Evolutionary conservation across 2,888 invertebrate genomes (phyloP).

Genomic region (Clusia tigrina): DNA sequence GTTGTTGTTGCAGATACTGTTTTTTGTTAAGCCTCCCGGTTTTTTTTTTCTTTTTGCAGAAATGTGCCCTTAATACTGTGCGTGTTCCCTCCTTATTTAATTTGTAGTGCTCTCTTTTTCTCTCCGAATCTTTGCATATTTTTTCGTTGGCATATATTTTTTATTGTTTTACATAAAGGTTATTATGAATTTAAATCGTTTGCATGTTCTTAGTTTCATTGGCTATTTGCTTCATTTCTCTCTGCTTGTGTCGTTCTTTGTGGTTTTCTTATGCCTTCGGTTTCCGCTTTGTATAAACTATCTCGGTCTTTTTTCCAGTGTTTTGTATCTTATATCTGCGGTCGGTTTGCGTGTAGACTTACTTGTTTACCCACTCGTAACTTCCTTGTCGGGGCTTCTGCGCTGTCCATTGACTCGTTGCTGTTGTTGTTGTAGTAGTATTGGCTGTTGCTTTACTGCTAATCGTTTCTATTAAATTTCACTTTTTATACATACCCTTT

Average conservation of each 20-base stretch:
- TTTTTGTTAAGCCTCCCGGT: no score
- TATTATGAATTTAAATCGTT: slow-evolving; percentile 34
- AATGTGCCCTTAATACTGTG: no score
- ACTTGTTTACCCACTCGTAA: neutral
- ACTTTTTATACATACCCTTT: slow-evolving; percentile 28
- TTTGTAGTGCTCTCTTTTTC: neutral
- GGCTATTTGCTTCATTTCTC: slow-evolving; percentile 20
- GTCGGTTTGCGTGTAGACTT: neutral
- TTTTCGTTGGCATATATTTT: neutral
- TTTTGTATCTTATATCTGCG: slow-evolving; percentile 43
- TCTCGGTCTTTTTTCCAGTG: slow-evolving; percentile 22
- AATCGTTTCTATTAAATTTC: slow-evolving; percentile 54
- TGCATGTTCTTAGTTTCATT: slow-evolving; percentile 33
- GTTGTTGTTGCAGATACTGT: no score
- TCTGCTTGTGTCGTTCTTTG: slow-evolving; percentile 7
- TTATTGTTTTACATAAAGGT: slow-evolving; percentile 34
- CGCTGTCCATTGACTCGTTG: neutral
- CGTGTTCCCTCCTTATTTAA: no score
- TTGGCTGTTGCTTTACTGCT: slow-evolving; percentile 46
- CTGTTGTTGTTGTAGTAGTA: slow-evolving; percentile 15
- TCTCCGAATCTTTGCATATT: neutral
- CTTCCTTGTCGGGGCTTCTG: slow-evolving; percentile 26
- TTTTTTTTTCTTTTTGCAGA: no score
- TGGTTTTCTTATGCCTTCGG: slow-evolving; percentile 34
- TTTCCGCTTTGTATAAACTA: slow-evolving; percentile 29